Percentiles rank a stretch among this genome's conserved stretches.
Conservation (phyloP, 2,888 invertebrate species). For the Cephus nigrinus region DNA sequence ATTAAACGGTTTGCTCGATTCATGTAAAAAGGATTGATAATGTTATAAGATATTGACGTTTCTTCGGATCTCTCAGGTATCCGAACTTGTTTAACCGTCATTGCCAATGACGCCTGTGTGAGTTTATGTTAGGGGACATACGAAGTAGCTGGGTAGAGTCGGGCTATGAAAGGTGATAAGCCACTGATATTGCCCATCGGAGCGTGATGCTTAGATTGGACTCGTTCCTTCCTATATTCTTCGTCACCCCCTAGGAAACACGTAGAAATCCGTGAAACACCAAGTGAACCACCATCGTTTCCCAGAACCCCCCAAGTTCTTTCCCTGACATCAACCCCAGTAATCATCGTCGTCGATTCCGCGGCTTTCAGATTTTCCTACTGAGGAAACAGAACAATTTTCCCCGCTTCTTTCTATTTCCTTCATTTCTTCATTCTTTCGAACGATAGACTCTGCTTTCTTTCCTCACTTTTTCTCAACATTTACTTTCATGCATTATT, state of each 20-base stretch:
- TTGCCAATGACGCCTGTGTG: conserved; percentile 14
- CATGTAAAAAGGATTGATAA: not conserved
- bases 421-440: not conserved
- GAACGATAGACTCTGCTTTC: not conserved
- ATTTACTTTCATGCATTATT: not conserved
- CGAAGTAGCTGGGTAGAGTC: conserved; percentile 14
- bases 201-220: conserved; percentile 56
- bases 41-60: not conserved
- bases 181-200: conserved; percentile 57
- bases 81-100: not conserved
- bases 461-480: not conserved
- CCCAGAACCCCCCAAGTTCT: not conserved
- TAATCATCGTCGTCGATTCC: conserved; percentile 45
- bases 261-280: not conserved
- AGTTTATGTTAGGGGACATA: conserved; percentile 39
- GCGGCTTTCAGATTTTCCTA: conserved; percentile 18
- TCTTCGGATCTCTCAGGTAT: not conserved
- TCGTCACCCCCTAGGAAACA: not conserved
- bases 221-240: conserved; percentile 48
- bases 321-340: conserved; percentile 21
- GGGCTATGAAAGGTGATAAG: conserved; percentile 49
- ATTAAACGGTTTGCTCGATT: not conserved
- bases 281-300: not conserved
- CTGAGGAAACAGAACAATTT: not conserved
- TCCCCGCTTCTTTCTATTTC: not conserved